A percentile compares a stretch with the other conserved stretches of the same genome.
phyloP scores from a whole-genome alignment of 2,113 vertebrate genomes.

The Serilophus lunatus region DNA sequence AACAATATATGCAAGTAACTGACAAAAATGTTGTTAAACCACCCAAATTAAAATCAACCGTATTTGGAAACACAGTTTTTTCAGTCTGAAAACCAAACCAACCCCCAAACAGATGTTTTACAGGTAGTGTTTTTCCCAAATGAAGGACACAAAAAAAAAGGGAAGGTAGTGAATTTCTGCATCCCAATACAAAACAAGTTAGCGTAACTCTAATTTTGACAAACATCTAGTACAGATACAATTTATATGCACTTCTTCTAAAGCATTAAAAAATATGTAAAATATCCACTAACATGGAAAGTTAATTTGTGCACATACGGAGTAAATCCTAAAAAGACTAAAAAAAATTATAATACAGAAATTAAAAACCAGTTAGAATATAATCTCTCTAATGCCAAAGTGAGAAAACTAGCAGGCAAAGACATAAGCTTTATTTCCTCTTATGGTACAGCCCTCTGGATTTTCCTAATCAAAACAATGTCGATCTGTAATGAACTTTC shows the following conservation, averaged over 20 bases:
- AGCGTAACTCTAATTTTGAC: not conserved
- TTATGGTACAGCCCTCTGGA: not conserved
- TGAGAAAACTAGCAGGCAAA: not conserved
- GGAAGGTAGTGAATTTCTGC: not conserved
- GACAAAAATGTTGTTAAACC: not conserved
- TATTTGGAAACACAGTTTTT: not conserved
- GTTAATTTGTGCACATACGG: not conserved
- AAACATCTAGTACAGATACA: not conserved
- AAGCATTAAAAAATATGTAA: not conserved
- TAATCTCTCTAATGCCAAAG: not conserved
- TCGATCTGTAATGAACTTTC: not conserved
- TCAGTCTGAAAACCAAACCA: not conserved
- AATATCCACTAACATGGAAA: not conserved
- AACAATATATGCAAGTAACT: not conserved
- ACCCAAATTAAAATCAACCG: not conserved
- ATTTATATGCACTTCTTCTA: not conserved
- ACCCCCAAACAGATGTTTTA: not conserved
- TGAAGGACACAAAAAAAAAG: not conserved
- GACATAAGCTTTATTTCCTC: not conserved
- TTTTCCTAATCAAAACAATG: slow-evolving; percentile 41
- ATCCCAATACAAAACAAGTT: not conserved
- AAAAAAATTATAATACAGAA: not conserved
- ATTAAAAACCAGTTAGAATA: not conserved
- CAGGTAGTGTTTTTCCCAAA: not conserved
- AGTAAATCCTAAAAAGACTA: not conserved